phyloP scores from a whole-genome alignment of 2,797 vertebrate species.

The Protosalanx chinensis region DNA sequence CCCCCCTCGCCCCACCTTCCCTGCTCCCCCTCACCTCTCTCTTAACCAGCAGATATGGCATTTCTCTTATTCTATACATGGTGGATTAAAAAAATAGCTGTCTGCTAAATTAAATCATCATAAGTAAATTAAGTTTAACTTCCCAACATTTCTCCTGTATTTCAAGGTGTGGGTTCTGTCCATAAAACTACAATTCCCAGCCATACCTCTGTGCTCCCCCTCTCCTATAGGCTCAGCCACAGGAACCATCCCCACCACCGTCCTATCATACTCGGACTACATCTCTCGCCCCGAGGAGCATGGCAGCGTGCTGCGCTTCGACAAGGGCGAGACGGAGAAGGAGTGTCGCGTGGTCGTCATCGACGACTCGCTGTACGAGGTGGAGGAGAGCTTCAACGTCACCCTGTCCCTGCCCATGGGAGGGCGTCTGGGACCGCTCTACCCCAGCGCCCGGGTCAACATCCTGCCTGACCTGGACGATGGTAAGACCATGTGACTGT shows the following conservation, averaged over 20 bases:
- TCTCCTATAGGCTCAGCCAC: slow-evolving; percentile 77
- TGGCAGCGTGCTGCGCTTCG: slow-evolving; percentile 83
- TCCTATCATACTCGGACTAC: slow-evolving; percentile 93
- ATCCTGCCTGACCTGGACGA: slow-evolving; percentile 86
- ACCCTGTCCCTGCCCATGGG: slow-evolving; percentile 85
- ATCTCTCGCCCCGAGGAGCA: slow-evolving; percentile 90
- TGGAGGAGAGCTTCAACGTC: slow-evolving; percentile 85
- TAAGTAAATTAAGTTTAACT: background rate
- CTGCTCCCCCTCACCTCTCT: background rate
- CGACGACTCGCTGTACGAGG: slow-evolving; percentile 90
- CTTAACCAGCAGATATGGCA: too few relatives aligned
- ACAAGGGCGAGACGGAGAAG: slow-evolving; percentile 82
- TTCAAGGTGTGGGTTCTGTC: background rate
- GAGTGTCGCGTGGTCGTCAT: slow-evolving; percentile 84
- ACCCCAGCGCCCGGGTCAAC: slow-evolving; percentile 72
- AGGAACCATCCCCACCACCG: slow-evolving; percentile 83
- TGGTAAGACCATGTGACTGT: slow-evolving; percentile 68
- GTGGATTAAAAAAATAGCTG: too few relatives aligned
- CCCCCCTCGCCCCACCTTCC: background rate
- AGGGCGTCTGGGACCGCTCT: slow-evolving; percentile 82
- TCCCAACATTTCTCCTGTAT: background rate
- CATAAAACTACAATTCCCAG: background rate
- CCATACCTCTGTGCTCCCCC: background rate
- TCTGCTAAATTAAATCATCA: too few relatives aligned
- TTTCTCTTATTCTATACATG: too few relatives aligned